Evolutionary conservation across 2,888 invertebrate species (phyloP).

Genomic region (Acanthoscelides obtectus): DNA sequence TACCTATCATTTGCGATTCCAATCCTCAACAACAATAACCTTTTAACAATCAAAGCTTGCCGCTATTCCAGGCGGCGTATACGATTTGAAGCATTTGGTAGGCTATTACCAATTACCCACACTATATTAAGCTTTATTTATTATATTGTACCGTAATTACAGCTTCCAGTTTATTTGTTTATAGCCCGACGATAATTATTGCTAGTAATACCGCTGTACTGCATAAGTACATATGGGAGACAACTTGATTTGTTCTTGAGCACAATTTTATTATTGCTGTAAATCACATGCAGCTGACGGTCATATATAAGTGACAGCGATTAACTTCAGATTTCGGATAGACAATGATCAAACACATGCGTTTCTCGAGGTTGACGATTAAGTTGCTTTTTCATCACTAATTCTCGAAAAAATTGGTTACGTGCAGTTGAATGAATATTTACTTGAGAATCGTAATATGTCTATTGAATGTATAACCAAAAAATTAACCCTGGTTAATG

Average conservation of each 20-base stretch:
- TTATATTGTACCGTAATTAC: neutral
- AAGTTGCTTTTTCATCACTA: too few relatives aligned
- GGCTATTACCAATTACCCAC: neutral
- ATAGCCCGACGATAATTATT: neutral
- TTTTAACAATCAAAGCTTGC: neutral
- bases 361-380: too few relatives aligned
- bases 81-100: neutral
- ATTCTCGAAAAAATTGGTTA: too few relatives aligned
- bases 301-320: neutral
- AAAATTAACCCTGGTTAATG: too few relatives aligned
- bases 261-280: neutral
- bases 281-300: neutral
- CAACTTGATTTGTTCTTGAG: neutral
- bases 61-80: neutral
- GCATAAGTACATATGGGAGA: neutral
- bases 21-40: neutral
- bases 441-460: too few relatives aligned
- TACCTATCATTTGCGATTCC: too few relatives aligned
- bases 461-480: too few relatives aligned
- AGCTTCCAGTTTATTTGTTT: neutral
- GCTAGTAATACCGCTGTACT: neutral
- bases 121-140: neutral
- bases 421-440: too few relatives aligned
- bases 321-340: neutral
- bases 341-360: neutral